Conservation (phyloP, 2,113 vertebrate genomes). For the Hippocampus zosterae region DNA sequence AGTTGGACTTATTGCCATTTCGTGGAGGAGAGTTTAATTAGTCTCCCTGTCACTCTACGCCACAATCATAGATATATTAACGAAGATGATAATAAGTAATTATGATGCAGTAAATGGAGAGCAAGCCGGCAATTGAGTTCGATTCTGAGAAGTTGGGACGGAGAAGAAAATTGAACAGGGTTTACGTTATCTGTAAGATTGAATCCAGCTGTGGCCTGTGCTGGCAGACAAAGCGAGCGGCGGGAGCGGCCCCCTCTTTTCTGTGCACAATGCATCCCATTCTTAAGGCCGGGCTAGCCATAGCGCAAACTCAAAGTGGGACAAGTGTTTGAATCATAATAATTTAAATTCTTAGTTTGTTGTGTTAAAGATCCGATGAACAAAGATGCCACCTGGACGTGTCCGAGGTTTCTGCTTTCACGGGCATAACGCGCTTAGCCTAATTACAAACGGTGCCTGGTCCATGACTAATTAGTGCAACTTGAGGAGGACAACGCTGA, state of each 20-base stretch:
- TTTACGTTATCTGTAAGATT: neutral
- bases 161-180: too few species aligned
- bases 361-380: too few species aligned
- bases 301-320: neutral
- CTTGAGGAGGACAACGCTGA: neutral
- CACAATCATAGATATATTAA: too few species aligned
- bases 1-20: too few species aligned
- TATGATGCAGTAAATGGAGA: neutral
- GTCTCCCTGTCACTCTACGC: too few species aligned
- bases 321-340: too few species aligned
- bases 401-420: neutral
- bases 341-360: too few species aligned
- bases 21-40: too few species aligned
- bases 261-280: neutral
- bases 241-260: neutral
- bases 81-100: too few species aligned
- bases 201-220: neutral
- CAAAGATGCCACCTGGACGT: neutral
- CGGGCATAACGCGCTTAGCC: neutral
- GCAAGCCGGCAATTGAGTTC: neutral
- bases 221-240: neutral
- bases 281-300: neutral
- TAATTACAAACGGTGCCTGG: neutral
- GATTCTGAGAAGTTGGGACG: neutral
- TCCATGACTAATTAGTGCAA: neutral